Base-by-base conservation (phyloP, 2,888 invertebrate genomes). In the Calameuta idolon region DNA sequence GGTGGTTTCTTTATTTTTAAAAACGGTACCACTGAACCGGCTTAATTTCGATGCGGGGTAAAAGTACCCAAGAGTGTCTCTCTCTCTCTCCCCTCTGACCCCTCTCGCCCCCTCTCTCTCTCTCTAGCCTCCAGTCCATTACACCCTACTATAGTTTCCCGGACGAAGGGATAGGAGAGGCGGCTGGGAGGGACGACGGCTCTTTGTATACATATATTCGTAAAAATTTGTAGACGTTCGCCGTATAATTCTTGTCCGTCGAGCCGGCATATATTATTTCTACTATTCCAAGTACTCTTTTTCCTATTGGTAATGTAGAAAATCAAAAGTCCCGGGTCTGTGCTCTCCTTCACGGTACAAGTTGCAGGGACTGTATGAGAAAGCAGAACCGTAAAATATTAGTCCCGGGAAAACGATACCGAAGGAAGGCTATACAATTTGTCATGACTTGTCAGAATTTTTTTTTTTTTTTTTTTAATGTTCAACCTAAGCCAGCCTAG, bases 381-480 rank as follows among this genome's bases (percentile, higher is more conserved):
- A 23, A 55, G 15, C 5, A 55, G 55, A 55, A 55, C 55, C 55
- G 55, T 55, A 55, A 55, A 55, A 55, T 55, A 55, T 55, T 55
- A 55, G 55, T 55, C 55, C 55, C 55, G 55, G 55, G 55, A 55
- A 55, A 55, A 23, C 55, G 55, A 55, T 23, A 23, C 55, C 55
- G 55, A 23, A 23, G 55, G 55, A 55, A 80, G 79, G 77, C 81
- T 77, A 79, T 84, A 84, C 87, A 82, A 87, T 87, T 87, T 87
- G 86, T 87, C 86, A 86, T 76, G 76, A 80, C 81, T 83, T 83
- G 87, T 84, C 85, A 84, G 86, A 83, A 85, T 82, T 84, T 31
- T 11, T n/a, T 71, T 30, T 69, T 69, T 69, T 69, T 23, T 69
- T 31, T 69, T 33, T 31, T 31, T 31, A 34, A 69, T 31, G 15